Evolutionary conservation across 2,888 invertebrate species (phyloP).

Genomic region (Cantharis flavilabris): DNA sequence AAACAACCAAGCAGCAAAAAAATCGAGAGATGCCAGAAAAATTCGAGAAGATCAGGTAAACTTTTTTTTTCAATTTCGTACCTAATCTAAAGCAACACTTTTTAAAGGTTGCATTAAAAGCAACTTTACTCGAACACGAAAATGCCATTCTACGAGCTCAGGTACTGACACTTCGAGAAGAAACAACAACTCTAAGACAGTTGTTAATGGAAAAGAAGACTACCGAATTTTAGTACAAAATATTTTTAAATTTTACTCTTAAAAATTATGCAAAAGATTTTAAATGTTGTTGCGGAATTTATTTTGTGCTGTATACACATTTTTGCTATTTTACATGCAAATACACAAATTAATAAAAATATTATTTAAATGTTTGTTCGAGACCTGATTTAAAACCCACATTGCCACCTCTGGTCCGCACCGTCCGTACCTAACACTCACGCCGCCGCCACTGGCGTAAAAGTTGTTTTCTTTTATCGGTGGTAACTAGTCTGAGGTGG

Average conservation of each 20-base stretch:
- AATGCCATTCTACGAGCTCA: conserved; percentile 85
- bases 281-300: not conserved
- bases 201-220: conserved; percentile 61
- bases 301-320: not conserved
- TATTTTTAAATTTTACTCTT: not conserved
- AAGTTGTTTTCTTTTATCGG: not conserved
- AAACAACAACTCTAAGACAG: conserved; percentile 72
- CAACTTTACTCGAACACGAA: conserved; percentile 84
- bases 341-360: not conserved
- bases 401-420: no score
- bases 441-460: not conserved
- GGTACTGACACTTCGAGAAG: conserved; percentile 78
- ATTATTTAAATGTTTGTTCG: not conserved
- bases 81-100: conserved; percentile 17
- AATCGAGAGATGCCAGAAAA: conserved; percentile 85
- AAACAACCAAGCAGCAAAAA: conserved; percentile 92
- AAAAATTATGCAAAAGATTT: not conserved
- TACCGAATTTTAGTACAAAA: conserved; percentile 38
- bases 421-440: no score
- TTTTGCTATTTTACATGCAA: not conserved
- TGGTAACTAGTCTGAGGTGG: not conserved
- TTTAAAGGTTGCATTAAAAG: conserved; percentile 77
- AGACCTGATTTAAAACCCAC: not conserved
- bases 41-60: conserved; percentile 82
- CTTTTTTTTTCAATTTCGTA: not conserved